Evolutionary conservation across 2,888 invertebrate genomes (phyloP).

Genomic region (Agonum fuliginosum): DNA sequence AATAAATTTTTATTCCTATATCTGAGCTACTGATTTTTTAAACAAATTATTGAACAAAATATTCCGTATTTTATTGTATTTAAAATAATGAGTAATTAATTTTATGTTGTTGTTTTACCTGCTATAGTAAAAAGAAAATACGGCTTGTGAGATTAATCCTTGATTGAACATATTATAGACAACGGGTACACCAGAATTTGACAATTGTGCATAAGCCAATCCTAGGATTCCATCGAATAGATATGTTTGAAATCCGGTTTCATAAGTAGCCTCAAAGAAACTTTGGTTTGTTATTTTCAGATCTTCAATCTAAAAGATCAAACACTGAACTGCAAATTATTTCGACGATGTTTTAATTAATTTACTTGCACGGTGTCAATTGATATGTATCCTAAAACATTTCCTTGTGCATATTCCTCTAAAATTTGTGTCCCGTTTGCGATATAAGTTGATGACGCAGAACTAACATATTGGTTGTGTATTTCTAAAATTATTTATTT

Average conservation of each 20-base stretch:
- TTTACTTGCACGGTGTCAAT: slow-evolving; percentile 87
- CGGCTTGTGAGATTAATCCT: slow-evolving; percentile 78
- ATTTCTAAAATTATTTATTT: slow-evolving; percentile 75
- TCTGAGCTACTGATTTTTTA: no score
- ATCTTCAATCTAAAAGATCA: slow-evolving; percentile 85
- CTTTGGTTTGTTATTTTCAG: slow-evolving; percentile 82
- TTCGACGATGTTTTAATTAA: slow-evolving; percentile 62
- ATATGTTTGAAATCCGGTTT: slow-evolving; percentile 88
- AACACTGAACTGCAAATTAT: neutral
- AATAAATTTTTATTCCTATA: no score
- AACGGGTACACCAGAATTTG: slow-evolving; percentile 83
- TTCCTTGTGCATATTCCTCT: slow-evolving; percentile 94
- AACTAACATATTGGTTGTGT: slow-evolving; percentile 87
- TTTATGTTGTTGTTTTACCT: slow-evolving; percentile 78
- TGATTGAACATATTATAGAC: slow-evolving; percentile 92
- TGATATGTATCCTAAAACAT: slow-evolving; percentile 92
- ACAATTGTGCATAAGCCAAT: slow-evolving; percentile 88
- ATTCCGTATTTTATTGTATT: no score
- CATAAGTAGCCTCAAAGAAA: slow-evolving; percentile 94
- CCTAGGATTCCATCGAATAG: slow-evolving; percentile 98
- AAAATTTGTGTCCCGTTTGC: slow-evolving; percentile 90
- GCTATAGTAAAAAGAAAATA: slow-evolving; percentile 95
- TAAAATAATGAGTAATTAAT: no score
- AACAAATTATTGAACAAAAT: no score
- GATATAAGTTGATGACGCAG: slow-evolving; percentile 85